Percentiles rank a stretch among this genome's conserved stretches.
Conservation (phyloP, 1,140 invertebrate species). For the Drosophila murphyi region DNA sequence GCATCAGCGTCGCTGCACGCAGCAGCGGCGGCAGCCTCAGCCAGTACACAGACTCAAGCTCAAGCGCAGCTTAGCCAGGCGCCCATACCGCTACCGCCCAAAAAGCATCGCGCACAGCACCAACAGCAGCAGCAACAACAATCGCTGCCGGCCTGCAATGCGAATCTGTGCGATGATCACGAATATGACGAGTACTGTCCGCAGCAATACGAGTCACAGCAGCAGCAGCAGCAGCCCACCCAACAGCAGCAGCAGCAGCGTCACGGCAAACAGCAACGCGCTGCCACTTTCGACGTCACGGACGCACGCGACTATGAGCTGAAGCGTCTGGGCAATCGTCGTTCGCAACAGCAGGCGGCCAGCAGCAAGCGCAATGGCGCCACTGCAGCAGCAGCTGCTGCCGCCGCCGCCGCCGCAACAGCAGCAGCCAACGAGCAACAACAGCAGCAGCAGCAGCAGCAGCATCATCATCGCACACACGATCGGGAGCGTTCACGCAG, state of each 20-base stretch:
- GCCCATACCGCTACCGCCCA: slow-evolving; percentile 75
- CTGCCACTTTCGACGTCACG: slow-evolving; percentile 77
- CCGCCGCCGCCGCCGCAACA: slow-evolving; percentile 18
- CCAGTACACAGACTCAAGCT: slow-evolving; percentile 50
- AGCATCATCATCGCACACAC: slow-evolving; percentile 70
- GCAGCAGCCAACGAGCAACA: neutral
- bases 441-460: slow-evolving; percentile 32
- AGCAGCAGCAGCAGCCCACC: slow-evolving; percentile 29
- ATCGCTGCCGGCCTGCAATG: slow-evolving; percentile 59
- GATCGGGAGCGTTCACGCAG: slow-evolving; percentile 77
- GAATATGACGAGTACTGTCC: slow-evolving; percentile 81
- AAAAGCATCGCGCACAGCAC: slow-evolving; percentile 72
- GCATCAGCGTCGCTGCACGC: slow-evolving; percentile 70
- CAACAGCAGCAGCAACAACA: slow-evolving; percentile 39
- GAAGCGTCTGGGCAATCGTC: slow-evolving; percentile 74
- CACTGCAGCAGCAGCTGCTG: slow-evolving; percentile 19
- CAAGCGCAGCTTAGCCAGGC: slow-evolving; percentile 38
- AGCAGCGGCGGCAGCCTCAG: slow-evolving; percentile 67
- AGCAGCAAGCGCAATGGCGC: slow-evolving; percentile 61
- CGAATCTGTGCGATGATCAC: slow-evolving; percentile 77
- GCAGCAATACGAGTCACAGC: slow-evolving; percentile 63
- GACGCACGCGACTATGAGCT: slow-evolving; percentile 79
- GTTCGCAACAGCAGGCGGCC: slow-evolving; percentile 75
- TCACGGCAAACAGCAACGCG: slow-evolving; percentile 64
- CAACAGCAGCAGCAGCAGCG: slow-evolving; percentile 27